These are phyloP conservation scores for Priapulus caudatus DNA, from an alignment of 2,888 invertebrate species.

Conservation along the genomic window DNA sequence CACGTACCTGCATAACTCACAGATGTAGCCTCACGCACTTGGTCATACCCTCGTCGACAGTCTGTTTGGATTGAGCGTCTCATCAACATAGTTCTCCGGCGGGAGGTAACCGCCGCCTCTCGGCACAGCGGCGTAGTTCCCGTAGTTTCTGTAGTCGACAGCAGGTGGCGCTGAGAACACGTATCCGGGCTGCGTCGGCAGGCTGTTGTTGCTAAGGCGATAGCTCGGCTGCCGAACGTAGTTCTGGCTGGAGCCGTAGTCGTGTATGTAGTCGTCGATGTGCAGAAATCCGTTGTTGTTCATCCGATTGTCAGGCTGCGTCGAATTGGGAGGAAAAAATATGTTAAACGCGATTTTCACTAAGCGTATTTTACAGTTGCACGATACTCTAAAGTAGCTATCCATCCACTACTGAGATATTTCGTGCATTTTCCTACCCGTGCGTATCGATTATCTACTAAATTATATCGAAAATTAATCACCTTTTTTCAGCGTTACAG, in stretches of 20 bases:
- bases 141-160: neutral
- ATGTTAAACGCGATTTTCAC: too few relatives aligned
- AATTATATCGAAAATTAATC: too few relatives aligned
- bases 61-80: neutral
- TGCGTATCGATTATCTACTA: too few relatives aligned
- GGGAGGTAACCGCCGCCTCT: too few relatives aligned
- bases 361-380: too few relatives aligned
- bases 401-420: too few relatives aligned
- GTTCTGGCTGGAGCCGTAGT: conserved; percentile 47
- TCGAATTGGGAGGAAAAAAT: too few relatives aligned
- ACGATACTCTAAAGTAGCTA: too few relatives aligned
- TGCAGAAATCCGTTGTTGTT: conserved; percentile 74
- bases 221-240: neutral
- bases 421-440: too few relatives aligned
- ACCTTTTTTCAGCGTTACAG: too few relatives aligned
- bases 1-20: too few relatives aligned
- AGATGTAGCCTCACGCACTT: too few relatives aligned
- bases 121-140: neutral
- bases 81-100: neutral
- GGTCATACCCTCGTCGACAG: neutral
- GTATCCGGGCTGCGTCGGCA: neutral
- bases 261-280: conserved; percentile 73
- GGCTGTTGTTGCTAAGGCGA: conserved; percentile 3
- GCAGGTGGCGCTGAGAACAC: conserved; percentile 3
- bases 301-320: neutral